Conservation (phyloP, 2,797 vertebrate species). For the Mormyrus proboscirostris region DNA sequence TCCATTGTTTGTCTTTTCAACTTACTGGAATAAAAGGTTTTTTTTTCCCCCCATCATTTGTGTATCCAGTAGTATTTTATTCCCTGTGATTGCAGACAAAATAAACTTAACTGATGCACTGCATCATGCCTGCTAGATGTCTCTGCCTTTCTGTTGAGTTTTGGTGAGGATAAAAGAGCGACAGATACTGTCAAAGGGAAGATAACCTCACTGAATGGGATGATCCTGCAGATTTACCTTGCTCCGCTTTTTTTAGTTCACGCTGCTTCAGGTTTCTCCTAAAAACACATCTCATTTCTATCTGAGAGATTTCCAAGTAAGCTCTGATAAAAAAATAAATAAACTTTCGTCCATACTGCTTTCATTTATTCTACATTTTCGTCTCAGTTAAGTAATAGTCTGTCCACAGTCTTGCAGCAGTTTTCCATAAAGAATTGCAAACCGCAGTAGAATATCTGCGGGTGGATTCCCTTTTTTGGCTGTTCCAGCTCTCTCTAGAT, state of each 20-base stretch:
- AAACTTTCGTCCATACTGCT: not conserved
- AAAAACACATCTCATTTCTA: constrained; percentile 12
- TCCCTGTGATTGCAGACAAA: constrained; percentile 59
- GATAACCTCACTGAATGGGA: constrained; percentile 40
- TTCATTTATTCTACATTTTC: not conserved
- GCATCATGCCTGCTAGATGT: constrained; percentile 40
- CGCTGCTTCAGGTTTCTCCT: not conserved
- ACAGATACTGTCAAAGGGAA: constrained; percentile 39
- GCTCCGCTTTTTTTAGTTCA: constrained; percentile 20
- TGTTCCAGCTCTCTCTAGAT: not conserved
- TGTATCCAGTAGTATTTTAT: constrained; percentile 24
- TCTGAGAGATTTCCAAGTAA: constrained; percentile 7
- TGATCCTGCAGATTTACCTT: constrained; percentile 39
- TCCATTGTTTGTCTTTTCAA: constrained; percentile 56
- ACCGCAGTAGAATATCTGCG: not conserved
- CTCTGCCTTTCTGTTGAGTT: constrained; percentile 54
- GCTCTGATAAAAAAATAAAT: not conserved
- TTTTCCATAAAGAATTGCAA: constrained; percentile 5
- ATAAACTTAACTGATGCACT: constrained; percentile 58
- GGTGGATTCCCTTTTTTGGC: not conserved
- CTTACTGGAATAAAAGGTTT: constrained; percentile 43
- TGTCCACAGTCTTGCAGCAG: not conserved
- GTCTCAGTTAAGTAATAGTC: not conserved
- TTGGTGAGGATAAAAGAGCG: constrained; percentile 43
- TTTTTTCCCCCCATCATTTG: constrained; percentile 12